phyloP scores from a whole-genome alignment of 23 tunicate species.

The Corella eumyota region DNA sequence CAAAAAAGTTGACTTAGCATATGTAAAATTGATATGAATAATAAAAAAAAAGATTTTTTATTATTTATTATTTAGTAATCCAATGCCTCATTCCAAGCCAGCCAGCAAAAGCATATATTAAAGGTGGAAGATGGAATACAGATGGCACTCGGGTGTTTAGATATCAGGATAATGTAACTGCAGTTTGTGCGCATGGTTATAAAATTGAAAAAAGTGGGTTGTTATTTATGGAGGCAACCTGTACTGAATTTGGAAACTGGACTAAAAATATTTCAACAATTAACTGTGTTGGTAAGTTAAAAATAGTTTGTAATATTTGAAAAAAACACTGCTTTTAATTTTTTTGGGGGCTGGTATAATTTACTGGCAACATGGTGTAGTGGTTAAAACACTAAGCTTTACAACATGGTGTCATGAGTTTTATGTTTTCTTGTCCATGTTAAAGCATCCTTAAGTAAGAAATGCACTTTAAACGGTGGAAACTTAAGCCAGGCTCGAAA shows the following conservation, averaged over 20 bases:
- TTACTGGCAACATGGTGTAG: not conserved
- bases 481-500: too few relatives aligned
- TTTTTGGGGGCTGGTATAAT: not conserved
- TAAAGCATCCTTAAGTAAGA: too few relatives aligned
- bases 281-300: slow-evolving; percentile 29
- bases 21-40: not conserved
- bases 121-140: slow-evolving; percentile 26
- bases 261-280: slow-evolving; percentile 1
- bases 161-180: slow-evolving; percentile 20
- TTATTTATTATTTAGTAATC: slow-evolving; percentile 5
- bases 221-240: slow-evolving; percentile 2
- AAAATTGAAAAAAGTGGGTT: slow-evolving; percentile 2
- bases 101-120: slow-evolving; percentile 27
- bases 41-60: not conserved
- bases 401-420: too few relatives aligned
- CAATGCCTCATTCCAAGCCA: slow-evolving; percentile 38
- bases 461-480: not conserved
- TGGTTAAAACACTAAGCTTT: too few relatives aligned
- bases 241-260: slow-evolving; percentile 35
- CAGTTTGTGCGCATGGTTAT: slow-evolving; percentile 48
- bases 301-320: not conserved
- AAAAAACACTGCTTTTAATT: not conserved
- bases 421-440: too few relatives aligned
- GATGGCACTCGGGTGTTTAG: slow-evolving; percentile 12
- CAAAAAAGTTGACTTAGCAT: not conserved